These are phyloP conservation scores for Bombyx huttoni DNA, from an alignment of 2,888 invertebrate species.

Conservation along the genomic window DNA sequence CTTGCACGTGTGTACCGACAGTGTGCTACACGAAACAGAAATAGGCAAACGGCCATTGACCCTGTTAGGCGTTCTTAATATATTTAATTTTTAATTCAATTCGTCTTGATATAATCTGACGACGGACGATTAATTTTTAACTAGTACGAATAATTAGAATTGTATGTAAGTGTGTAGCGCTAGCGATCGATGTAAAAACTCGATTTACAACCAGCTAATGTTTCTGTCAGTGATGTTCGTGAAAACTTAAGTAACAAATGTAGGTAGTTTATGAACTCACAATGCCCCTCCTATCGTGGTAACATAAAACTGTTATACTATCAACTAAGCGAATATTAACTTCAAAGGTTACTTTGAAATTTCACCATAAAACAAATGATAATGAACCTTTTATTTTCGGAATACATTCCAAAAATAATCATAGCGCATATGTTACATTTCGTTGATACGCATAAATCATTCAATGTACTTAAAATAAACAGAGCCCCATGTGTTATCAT, in stretches of 20 bases:
- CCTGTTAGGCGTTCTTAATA: conserved; percentile 29
- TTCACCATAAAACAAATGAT: background rate
- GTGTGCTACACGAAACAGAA: conserved; percentile 20
- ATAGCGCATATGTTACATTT: conserved; percentile 3
- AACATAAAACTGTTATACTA: background rate
- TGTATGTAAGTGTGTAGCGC: too few species aligned
- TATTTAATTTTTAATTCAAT: background rate
- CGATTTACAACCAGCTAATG: too few species aligned
- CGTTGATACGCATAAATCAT: conserved; percentile 3
- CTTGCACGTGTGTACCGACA: conserved; percentile 6
- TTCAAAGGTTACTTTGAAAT: background rate
- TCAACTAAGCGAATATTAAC: background rate
- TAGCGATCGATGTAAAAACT: too few species aligned
- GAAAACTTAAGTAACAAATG: too few species aligned
- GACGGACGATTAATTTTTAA: too few species aligned
- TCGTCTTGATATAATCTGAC: too few species aligned
- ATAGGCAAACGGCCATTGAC: conserved; percentile 38
- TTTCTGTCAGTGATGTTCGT: too few species aligned
- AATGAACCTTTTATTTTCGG: background rate
- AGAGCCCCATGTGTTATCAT: conserved; percentile 1
- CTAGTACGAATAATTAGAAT: too few species aligned
- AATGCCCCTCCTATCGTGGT: too few species aligned
- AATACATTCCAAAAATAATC: conserved; percentile 1
- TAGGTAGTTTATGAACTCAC: too few species aligned
- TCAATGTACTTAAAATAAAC: conserved; percentile 5